A percentile compares a stretch with the other conserved stretches of the same genome.
Evolutionary conservation across 2,797 vertebrate genomes (phyloP).

Genomic region (Monodelphis domestica): DNA sequence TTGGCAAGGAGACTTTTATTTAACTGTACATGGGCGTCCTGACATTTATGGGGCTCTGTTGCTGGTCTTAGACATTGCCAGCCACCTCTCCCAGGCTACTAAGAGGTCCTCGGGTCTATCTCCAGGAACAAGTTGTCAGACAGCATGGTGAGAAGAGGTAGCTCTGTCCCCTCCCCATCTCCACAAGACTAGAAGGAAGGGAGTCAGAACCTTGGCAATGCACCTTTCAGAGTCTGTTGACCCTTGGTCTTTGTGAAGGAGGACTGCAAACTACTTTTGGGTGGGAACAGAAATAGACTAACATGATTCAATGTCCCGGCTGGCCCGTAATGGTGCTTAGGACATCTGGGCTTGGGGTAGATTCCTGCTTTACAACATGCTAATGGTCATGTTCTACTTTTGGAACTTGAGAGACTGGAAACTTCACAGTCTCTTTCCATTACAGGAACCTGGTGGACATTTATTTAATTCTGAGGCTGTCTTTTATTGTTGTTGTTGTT

Average conservation of each 20-base stretch:
- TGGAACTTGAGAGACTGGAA: constrained; percentile 56
- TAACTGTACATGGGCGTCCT: background rate
- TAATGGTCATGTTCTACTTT: constrained; percentile 70
- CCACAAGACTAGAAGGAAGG: background rate
- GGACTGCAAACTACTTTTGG: background rate
- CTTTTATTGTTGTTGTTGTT: constrained; percentile 65
- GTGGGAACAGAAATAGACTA: constrained; percentile 1
- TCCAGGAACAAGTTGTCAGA: background rate
- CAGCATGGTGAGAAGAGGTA: background rate
- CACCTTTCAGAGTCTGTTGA: background rate
- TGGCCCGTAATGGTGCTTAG: constrained; percentile 73
- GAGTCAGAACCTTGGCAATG: background rate
- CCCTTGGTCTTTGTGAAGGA: background rate
- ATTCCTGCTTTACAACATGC: constrained; percentile 72
- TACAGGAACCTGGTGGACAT: constrained; percentile 69
- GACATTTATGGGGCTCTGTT: background rate
- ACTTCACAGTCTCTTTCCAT: constrained; percentile 75
- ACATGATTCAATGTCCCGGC: constrained; percentile 73
- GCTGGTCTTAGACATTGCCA: background rate
- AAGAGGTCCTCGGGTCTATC: background rate
- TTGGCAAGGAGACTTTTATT: background rate
- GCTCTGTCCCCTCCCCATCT: background rate
- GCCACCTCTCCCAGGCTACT: background rate
- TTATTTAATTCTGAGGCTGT: constrained; percentile 39
- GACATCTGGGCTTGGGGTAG: constrained; percentile 71